Evolutionary conservation across 2,888 invertebrate species (phyloP), one percentile per base, ranked within the genome.

Genomic region (Noctua pronuba): DNA sequence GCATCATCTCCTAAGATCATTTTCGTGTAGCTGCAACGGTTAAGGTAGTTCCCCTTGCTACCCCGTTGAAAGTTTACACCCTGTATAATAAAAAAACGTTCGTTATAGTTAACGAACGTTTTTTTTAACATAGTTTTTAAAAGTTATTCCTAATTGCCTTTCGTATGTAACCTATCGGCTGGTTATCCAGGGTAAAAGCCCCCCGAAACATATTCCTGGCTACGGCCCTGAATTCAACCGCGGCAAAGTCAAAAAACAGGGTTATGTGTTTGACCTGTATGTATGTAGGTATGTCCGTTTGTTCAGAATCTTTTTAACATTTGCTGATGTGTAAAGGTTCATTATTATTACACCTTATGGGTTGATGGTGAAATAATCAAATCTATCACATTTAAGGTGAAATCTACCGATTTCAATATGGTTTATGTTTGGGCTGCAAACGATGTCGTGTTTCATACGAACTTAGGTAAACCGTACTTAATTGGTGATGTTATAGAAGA

Each of bases 371-470:
- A 41, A 60, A 74, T 72, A 0, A 52, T 35, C 18, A 65, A 58
- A 77, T 73, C 16, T 73, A 73, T 89, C 90, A 21, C 49, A 73
- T 89, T 91, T 21, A 60, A 96, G 96, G 93, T 95, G n/a, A 83
- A 89, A 81, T 92, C 91, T 84, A 88, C 90, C 72, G 78, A 82
- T 18, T 88, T 96, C 49, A 96, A 96, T 82, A 52, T 16, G 28
- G 86, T 91, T 7, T 86, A 91, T 64, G 92, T 94, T 69, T 96
- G 96, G 96, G 96, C 93, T 58, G 95, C 93, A 38, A 93, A 94
- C 85, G 95, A 96, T 80, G 84, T 91, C 80, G 88, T 93, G 16
- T 95, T 96, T 88, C 93, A 96, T 76, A 83, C 95, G 2, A 95
- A 95, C 89, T 85, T 95, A 13, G 92, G 92, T 77, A 93, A 91